These are phyloP conservation scores for Tetraodon nigroviridis DNA, from an alignment of 2,113 vertebrate genomes.

Conservation along the genomic window DNA sequence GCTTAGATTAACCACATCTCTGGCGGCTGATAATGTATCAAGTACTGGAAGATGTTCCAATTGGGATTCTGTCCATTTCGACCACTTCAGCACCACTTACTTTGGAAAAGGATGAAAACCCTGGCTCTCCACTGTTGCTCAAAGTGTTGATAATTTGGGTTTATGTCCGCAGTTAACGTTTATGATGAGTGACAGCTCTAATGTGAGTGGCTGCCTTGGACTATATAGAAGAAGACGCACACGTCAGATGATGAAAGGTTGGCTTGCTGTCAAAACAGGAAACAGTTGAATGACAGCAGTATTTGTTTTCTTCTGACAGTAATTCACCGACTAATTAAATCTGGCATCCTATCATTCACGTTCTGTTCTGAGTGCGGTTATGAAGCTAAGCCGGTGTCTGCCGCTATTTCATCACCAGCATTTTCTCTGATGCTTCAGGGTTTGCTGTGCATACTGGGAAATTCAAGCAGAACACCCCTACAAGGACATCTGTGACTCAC, in stretches of 20 bases:
- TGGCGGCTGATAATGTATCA: no score
- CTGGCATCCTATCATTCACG: slow-evolving; percentile 60
- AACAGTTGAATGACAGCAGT: slow-evolving; percentile 56
- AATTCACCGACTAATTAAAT: slow-evolving; percentile 61
- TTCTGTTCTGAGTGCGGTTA: slow-evolving; percentile 44
- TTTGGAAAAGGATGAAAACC: no score
- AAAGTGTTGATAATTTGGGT: no score
- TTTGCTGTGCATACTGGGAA: slow-evolving; percentile 16
- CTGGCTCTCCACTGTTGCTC: no score
- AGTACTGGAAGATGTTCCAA: no score
- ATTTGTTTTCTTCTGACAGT: slow-evolving; percentile 60
- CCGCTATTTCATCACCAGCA: slow-evolving; percentile 32
- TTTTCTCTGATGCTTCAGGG: slow-evolving; percentile 38
- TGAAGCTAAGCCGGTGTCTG: slow-evolving; percentile 43
- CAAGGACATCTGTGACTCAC: slow-evolving; percentile 50
- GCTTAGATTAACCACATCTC: no score
- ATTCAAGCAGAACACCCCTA: slow-evolving; percentile 49
- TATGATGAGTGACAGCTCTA: no score
- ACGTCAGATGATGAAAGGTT: slow-evolving; percentile 26
- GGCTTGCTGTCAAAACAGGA: slow-evolving; percentile 60
- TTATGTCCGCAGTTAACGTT: no score
- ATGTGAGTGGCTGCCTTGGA: no score
- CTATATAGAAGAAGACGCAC: no score
- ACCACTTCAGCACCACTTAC: no score
- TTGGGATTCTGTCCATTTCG: no score